These are phyloP conservation scores for Bryconaethiops microstoma DNA, from an alignment of 2,797 vertebrate species.

Conservation along the genomic window DNA sequence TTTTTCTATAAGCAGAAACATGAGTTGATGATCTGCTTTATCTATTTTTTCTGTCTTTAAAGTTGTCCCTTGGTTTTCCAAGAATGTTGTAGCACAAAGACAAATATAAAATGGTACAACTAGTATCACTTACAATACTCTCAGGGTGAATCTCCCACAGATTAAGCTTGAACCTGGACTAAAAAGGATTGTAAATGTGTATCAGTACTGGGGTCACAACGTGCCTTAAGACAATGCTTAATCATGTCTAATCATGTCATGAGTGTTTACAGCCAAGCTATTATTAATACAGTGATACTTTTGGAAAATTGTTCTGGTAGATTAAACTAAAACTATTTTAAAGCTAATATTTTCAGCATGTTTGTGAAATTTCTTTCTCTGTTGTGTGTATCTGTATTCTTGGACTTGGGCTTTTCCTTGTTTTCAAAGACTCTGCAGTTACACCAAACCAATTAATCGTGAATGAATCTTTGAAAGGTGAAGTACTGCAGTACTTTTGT, in stretches of 20 bases:
- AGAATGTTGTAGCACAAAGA: not conserved
- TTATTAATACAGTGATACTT: not conserved
- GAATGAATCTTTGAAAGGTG: not conserved
- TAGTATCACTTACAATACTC: not conserved
- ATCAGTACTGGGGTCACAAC: not conserved
- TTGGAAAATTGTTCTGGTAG: not conserved
- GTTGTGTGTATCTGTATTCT: not conserved
- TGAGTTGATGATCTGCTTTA: slow-evolving; percentile 23
- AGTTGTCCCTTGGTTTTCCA: slow-evolving; percentile 55
- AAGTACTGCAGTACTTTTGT: not conserved
- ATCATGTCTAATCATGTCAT: not conserved
- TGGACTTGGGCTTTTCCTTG: not conserved
- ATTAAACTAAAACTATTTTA: not conserved
- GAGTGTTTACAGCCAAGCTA: no score
- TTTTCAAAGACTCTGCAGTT: not conserved
- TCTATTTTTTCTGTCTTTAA: slow-evolving; percentile 43
- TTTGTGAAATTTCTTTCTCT: not conserved
- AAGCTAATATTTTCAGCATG: not conserved
- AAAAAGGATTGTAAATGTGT: not conserved
- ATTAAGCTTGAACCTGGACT: not conserved
- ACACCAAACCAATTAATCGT: not conserved
- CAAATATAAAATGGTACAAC: not conserved
- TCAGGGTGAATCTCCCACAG: not conserved
- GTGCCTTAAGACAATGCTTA: not conserved
- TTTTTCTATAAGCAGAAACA: slow-evolving; percentile 20